Evolutionary conservation across 2,797 vertebrate species (phyloP).

Genomic region (Cheirogaleus major): DNA sequence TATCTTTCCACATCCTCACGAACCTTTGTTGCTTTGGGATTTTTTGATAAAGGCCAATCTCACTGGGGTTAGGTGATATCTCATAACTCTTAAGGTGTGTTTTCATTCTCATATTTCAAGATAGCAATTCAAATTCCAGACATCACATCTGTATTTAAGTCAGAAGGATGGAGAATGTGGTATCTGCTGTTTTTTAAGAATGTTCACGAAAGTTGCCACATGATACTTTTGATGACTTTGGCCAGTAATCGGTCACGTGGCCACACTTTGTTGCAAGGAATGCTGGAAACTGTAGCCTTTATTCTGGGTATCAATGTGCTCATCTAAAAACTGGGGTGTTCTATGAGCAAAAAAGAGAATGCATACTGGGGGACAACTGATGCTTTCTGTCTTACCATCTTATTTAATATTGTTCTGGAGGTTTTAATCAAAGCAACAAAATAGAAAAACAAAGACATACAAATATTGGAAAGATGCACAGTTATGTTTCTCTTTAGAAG

Average conservation of each 20-base stretch:
- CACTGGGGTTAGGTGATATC: too few relatives aligned
- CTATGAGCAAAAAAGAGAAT: not conserved
- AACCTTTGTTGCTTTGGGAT: too few relatives aligned
- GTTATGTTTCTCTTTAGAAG: conserved; percentile 4
- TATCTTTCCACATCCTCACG: too few relatives aligned
- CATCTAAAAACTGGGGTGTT: not conserved
- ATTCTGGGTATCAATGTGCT: not conserved
- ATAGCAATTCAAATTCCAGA: not conserved
- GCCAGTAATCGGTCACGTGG: not conserved
- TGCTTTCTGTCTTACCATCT: not conserved
- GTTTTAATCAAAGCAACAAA: not conserved
- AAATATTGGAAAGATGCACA: not conserved
- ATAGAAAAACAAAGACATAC: not conserved
- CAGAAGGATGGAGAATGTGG: not conserved
- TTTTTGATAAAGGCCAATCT: too few relatives aligned
- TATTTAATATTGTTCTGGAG: not conserved
- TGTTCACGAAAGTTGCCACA: not conserved
- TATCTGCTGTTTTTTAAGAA: not conserved
- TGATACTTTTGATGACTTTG: not conserved
- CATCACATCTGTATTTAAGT: not conserved
- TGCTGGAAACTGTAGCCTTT: not conserved
- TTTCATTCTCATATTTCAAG: conserved; percentile 42
- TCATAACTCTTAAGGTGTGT: not conserved
- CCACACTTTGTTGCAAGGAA: not conserved
- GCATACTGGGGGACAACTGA: not conserved